Base-by-base conservation (phyloP, 2,113 vertebrate species). In the Varanus salvator region DNA sequence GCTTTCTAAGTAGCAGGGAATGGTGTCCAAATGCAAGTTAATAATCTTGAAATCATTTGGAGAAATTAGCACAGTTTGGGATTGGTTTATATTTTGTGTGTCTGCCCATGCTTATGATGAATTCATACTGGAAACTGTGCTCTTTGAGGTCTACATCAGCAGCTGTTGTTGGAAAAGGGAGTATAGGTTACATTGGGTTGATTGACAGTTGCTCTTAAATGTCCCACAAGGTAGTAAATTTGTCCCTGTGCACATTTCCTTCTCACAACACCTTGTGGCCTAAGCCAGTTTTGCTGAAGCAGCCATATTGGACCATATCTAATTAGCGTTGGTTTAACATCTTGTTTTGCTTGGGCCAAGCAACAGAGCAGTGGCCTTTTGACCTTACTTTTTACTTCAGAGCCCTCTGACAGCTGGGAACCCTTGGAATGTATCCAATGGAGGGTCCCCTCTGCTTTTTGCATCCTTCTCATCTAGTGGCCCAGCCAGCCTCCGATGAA, bases 271-370 rank as follows among this genome's bases (percentile, higher is more conserved):
- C 66, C 71, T 89, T 74, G 84, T 48, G 31, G 86, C 64, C 57
- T 38, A 5, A 81, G 76, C 50, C 87, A 93, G 77, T 71, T 84
- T 93, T 95, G 64, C 78, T 85, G 64, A 50, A 68, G 68, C 90
- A 91, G 71, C 90, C 87, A 91, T 95, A 89, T 93, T 96, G 94
- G 92, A 94, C 92, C 93, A 92, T 89, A 92, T 96, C 96, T 96
- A 96, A 97, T 97, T 96, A 96, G 94, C 86, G 89, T 95, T 94
- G 93, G 96, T 96, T 96, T 95, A 96, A 96, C 96, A 95, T 96
- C 93, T 95, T 97, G 96, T 96, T 97, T 97, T 96, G 92, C 94
- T 95, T 94, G 91, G 91, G 89, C 93, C 95, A 96, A 96, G 96
- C 95, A 96, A 96, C 95, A 95, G 96, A 96, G 92, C 84, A 92